A percentile compares a stretch with the other conserved stretches of the same genome.
phyloP scores from a whole-genome alignment of 1,140 invertebrate species.

The Lasioglossum baleicum region DNA sequence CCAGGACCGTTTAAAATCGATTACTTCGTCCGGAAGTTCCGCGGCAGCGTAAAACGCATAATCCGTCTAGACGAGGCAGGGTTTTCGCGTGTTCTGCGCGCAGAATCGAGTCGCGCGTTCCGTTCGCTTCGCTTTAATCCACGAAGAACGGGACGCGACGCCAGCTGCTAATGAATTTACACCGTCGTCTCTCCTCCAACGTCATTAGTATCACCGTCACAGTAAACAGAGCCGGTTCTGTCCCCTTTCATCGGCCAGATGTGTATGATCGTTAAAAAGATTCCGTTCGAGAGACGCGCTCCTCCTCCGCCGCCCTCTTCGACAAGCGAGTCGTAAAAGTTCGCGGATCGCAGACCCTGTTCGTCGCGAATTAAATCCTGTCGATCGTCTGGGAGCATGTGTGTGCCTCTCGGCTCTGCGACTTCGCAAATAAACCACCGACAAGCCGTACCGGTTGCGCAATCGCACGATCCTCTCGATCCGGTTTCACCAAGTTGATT shows the following conservation, averaged over 20 bases:
- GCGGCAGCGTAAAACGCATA: no score
- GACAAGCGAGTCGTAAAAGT: constrained; percentile 30
- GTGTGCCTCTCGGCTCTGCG: neutral
- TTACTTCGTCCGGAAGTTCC: no score
- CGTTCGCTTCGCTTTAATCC: constrained; percentile 29
- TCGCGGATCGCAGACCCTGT: constrained; percentile 39
- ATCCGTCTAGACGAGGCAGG: neutral
- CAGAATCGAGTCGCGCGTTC: neutral
- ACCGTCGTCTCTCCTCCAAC: constrained; percentile 24
- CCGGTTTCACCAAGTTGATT: neutral
- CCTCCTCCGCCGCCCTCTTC: constrained; percentile 1
- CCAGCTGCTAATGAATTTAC: constrained; percentile 41
- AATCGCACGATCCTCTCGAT: constrained; percentile 10
- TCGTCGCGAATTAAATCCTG: constrained; percentile 47
- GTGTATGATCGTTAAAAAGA: constrained; percentile 43
- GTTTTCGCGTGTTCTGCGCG: neutral
- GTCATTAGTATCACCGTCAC: constrained; percentile 24
- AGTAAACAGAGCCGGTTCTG: constrained; percentile 21
- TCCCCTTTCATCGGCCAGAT: constrained; percentile 28
- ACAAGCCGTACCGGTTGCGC: constrained; percentile 10
- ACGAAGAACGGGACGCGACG: constrained; percentile 22
- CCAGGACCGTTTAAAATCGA: no score
- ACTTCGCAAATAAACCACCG: neutral
- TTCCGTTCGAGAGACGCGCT: constrained; percentile 5
- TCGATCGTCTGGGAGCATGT: neutral